Conservation (phyloP, 2,113 vertebrate species). For the Cyanoderma ruficeps region DNA sequence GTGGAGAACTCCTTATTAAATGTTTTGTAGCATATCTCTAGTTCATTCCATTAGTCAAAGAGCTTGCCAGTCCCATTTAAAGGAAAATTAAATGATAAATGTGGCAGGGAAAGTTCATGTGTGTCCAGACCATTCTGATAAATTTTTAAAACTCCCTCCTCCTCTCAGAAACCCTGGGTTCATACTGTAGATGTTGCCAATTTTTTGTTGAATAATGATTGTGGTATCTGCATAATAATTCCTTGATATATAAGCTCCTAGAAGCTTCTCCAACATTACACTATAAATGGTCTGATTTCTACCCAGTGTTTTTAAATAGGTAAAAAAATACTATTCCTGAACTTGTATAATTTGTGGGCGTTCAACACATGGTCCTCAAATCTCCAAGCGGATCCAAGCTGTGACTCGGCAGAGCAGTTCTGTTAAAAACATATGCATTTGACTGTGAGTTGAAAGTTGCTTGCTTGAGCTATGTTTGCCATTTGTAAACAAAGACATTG, state of each 20-base stretch:
- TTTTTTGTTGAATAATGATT: background rate
- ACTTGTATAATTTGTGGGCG: background rate
- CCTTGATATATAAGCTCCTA: background rate
- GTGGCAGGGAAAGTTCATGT: background rate
- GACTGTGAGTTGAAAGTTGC: accelerated
- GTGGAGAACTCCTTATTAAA: background rate
- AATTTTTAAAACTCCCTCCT: background rate
- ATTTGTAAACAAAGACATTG: background rate
- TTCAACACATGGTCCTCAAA: background rate
- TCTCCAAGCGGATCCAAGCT: background rate
- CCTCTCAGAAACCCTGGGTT: background rate
- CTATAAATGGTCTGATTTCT: background rate
- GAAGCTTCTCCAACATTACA: background rate
- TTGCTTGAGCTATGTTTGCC: background rate
- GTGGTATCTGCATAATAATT: background rate
- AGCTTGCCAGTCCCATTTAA: background rate
- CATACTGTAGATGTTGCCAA: background rate
- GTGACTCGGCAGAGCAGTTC: background rate
- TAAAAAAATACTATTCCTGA: background rate
- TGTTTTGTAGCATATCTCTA: background rate
- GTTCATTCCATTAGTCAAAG: background rate
- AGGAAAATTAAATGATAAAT: background rate
- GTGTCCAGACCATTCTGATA: background rate
- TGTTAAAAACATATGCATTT: background rate
- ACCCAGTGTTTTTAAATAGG: background rate